Percentiles rank a stretch among this genome's conserved stretches.
These are phyloP conservation scores for Crypturellus undulatus DNA, from an alignment of 2,113 vertebrate species.

Conservation along the genomic window DNA sequence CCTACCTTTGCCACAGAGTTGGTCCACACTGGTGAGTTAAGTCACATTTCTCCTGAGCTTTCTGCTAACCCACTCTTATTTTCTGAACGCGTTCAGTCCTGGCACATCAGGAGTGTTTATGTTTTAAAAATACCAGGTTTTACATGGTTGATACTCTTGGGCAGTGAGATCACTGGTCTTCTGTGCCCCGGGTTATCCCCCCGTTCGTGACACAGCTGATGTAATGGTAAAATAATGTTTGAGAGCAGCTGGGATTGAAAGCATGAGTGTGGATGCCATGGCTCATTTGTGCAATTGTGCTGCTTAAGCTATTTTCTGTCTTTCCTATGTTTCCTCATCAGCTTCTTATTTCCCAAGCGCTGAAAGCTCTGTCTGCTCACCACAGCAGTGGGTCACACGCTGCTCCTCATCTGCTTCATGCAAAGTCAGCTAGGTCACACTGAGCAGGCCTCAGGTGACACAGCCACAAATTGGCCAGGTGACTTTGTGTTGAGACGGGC, in stretches of 20 bases:
- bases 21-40: not conserved
- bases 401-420: not conserved
- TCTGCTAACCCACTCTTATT: not conserved
- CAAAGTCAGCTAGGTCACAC: not conserved
- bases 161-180: not conserved
- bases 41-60: not conserved
- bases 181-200: not conserved
- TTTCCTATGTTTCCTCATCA: not conserved
- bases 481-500: not conserved
- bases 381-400: not conserved
- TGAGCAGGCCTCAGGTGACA: not conserved
- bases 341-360: not conserved
- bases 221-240: not conserved
- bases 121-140: not conserved
- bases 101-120: not conserved
- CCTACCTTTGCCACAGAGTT: not conserved
- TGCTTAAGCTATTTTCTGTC: not conserved
- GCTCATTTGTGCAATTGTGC: not conserved
- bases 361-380: not conserved
- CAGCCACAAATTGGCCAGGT: not conserved
- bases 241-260: not conserved
- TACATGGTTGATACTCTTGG: not conserved
- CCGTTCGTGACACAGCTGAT: not conserved
- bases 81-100: not conserved
- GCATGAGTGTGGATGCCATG: not conserved